phyloP scores from a whole-genome alignment of 2,888 invertebrate genomes.

The Caenorhabditis sp. region DNA sequence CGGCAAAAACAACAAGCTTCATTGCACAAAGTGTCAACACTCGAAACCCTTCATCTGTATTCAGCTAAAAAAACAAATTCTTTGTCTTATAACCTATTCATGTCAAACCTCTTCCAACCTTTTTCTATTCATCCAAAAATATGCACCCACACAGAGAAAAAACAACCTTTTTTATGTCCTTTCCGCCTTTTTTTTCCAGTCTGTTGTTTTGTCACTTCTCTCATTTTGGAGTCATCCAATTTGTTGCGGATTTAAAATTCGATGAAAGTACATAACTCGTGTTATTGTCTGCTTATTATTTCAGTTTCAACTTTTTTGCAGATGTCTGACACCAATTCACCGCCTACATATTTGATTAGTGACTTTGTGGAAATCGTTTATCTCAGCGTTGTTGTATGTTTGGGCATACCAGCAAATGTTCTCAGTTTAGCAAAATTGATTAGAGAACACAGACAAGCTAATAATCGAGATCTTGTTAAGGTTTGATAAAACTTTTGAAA shows the following conservation, averaged over 20 bases:
- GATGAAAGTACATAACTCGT: neutral
- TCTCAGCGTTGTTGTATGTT: conserved; percentile 54
- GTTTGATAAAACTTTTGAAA: conserved; percentile 24
- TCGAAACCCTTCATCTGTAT: too few relatives aligned
- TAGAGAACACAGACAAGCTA: conserved; percentile 42
- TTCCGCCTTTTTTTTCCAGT: conserved; percentile 4
- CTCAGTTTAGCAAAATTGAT: conserved; percentile 58
- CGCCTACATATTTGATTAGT: conserved; percentile 56
- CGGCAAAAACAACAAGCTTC: too few relatives aligned
- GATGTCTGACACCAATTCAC: conserved; percentile 6
- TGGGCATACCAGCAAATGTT: conserved; percentile 64
- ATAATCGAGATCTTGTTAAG: conserved; percentile 56
- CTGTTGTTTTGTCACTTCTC: conserved; percentile 10
- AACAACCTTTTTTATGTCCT: conserved; percentile 24
- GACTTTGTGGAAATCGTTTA: conserved; percentile 69
- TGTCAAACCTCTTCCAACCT: neutral
- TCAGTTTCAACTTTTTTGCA: too few relatives aligned
- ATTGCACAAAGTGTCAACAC: too few relatives aligned
- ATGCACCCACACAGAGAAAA: conserved; percentile 12
- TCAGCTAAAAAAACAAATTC: neutral
- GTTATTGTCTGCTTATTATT: neutral
- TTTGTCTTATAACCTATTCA: neutral
- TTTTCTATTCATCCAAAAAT: neutral
- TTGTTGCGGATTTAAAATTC: conserved; percentile 3
- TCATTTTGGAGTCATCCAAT: neutral